Base-by-base conservation (phyloP, 2,888 invertebrate species). In the Vandiemenella viatica region DNA sequence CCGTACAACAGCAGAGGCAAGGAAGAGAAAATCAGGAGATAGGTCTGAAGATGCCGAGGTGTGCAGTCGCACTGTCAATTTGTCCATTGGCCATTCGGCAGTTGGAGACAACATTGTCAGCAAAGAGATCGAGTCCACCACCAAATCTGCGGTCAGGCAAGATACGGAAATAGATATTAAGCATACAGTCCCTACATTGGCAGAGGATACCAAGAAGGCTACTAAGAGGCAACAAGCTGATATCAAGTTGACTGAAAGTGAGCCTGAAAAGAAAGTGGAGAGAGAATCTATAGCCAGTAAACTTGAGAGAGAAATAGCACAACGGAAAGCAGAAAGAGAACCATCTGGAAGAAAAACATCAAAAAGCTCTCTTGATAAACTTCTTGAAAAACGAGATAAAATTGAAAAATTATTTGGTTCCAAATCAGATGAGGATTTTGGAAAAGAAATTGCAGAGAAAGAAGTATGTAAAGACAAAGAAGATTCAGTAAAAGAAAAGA, bases 61-160 rank as follows among this genome's bases (percentile, higher is more conserved):
- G 52, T 46, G 45, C 51, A 37, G 49, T 46, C 49, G 51, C 20
- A 37, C 44, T 52, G 48, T 42, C 42, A 23, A 49, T 38, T 32
- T 43, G 45, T 43, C 46, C 44, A 22, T 41, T 37, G 41, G 42
- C 43, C 46, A 37, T 37, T 44, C 45, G 16, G 20, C 50, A 50
- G 18, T 40, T 46, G 37, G 23, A 21, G 49, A 52, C 32, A 15
- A 20, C 18, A 15, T 20, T 19, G 22, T 42, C 48, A 40, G 26
- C 66, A 64, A 78, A 74, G 69, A 77, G 76, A 50, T 68, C 72
- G 62, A 76, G 74, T 59, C 75, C 74, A 55, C 67, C n/a, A n/a
- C n/a, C n/a, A 37, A 41, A 4, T 20, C 40, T 5, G 45, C 41
- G n/a, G 23, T n/a, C 5, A 37, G 44, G 20, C 19, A 20, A n/a